These are phyloP conservation scores for Cataglyphis cursor DNA, from an alignment of 2,888 invertebrate genomes.

Conservation along the genomic window DNA sequence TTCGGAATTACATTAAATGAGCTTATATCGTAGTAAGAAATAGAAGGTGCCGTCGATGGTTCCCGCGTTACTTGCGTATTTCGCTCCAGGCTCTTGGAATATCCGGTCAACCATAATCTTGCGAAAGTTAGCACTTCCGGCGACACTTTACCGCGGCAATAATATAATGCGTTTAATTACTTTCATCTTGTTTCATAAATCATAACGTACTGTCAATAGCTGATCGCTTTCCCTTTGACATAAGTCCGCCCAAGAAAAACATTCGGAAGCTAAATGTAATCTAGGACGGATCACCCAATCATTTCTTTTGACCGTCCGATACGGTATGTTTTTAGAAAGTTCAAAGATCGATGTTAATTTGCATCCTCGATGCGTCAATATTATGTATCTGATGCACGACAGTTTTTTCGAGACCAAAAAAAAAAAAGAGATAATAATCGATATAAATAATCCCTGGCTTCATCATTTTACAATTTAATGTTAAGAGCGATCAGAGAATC, in stretches of 20 bases:
- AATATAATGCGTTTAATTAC: constrained; percentile 61
- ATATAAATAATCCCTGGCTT: constrained; percentile 12
- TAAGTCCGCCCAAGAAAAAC: constrained; percentile 59
- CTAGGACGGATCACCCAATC: background rate
- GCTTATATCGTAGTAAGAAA: background rate
- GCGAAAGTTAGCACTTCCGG: constrained; percentile 75
- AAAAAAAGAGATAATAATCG: constrained; percentile 27
- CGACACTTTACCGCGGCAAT: constrained; percentile 44
- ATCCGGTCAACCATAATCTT: constrained; percentile 64
- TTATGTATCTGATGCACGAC: constrained; percentile 15
- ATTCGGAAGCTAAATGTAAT: constrained; percentile 15
- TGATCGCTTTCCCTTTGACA: constrained; percentile 70
- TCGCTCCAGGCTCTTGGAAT: constrained; percentile 39
- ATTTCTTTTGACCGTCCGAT: background rate
- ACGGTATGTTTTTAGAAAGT: background rate
- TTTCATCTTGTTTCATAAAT: constrained; percentile 59
- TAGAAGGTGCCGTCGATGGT: constrained; percentile 55
- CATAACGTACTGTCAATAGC: constrained; percentile 31
- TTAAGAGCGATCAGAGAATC: constrained; percentile 33
- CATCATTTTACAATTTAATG: constrained; percentile 30
- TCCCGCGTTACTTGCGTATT: constrained; percentile 39
- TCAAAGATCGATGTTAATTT: background rate
- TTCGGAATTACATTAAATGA: background rate
- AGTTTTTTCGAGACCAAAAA: background rate
- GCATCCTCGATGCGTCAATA: background rate